These are phyloP conservation scores for Encarsia formosa DNA, from an alignment of 2,888 invertebrate species.

Conservation along the genomic window DNA sequence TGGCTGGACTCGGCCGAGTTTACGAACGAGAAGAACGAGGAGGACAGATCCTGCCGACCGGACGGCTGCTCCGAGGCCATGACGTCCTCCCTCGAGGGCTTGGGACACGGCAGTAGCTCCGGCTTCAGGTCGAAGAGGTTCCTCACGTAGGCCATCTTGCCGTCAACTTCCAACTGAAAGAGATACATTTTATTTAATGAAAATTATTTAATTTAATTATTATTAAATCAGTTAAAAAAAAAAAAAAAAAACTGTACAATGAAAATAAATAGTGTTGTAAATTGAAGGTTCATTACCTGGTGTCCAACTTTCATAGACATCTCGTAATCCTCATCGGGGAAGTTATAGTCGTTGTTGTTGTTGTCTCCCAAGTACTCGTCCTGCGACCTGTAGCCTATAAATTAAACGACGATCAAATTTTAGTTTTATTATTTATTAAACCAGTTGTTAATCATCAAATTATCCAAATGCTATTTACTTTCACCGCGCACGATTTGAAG, in stretches of 20 bases:
- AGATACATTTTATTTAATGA: constrained; percentile 1
- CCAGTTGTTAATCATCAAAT: not conserved
- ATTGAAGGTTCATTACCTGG: constrained; percentile 9
- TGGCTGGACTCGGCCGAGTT: constrained; percentile 33
- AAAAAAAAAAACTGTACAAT: no score
- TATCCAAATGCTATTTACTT: constrained; percentile 30
- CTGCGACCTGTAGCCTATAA: constrained; percentile 6
- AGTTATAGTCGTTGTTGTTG: constrained; percentile 31
- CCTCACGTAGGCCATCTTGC: constrained; percentile 40
- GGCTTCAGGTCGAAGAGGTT: constrained; percentile 42
- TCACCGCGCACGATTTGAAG: constrained; percentile 41
- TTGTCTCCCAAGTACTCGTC: constrained; percentile 35
- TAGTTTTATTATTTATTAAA: not conserved
- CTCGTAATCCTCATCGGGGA: constrained; percentile 26
- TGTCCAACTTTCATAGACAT: constrained; percentile 13
- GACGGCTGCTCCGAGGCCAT: constrained; percentile 49
- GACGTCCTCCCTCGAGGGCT: constrained; percentile 44
- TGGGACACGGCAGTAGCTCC: constrained; percentile 45
- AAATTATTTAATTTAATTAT: no score
- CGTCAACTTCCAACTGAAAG: constrained; percentile 39
- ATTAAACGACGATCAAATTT: not conserved
- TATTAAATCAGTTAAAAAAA: no score
- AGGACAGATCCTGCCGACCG: constrained; percentile 39
- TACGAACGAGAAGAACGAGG: constrained; percentile 37
- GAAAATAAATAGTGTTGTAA: no score